These are phyloP conservation scores for Morinoia aosen DNA, from an alignment of 2,888 invertebrate species.

Conservation along the genomic window DNA sequence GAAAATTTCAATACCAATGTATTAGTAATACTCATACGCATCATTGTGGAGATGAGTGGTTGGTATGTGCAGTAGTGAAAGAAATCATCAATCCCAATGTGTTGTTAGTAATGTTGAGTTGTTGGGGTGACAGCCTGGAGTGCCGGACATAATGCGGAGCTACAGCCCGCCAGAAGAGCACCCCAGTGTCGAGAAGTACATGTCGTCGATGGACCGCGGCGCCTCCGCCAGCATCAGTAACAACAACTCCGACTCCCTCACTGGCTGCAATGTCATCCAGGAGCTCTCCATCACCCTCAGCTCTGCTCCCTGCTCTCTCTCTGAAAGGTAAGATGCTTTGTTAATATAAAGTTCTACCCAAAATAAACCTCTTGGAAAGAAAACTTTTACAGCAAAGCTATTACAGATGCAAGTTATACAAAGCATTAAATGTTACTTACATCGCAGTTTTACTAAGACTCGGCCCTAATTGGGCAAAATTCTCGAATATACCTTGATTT, in stretches of 20 bases:
- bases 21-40: background rate
- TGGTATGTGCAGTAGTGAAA: background rate
- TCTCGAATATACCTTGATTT: no score
- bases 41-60: background rate
- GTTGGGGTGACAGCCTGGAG: background rate
- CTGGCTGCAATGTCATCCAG: conserved; percentile 92
- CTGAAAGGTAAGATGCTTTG: conserved; percentile 79
- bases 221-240: conserved; percentile 36
- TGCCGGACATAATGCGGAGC: background rate
- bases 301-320: conserved; percentile 80
- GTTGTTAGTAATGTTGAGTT: background rate
- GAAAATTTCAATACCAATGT: background rate
- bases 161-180: background rate
- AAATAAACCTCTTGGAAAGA: conserved; percentile 10
- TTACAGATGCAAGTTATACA: no score
- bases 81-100: background rate
- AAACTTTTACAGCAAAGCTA: no score
- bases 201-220: conserved; percentile 7
- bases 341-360: conserved; percentile 69
- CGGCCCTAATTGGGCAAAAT: no score
- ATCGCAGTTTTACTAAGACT: no score
- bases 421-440: no score
- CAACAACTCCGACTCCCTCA: conserved; percentile 69
- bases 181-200: conserved; percentile 29
- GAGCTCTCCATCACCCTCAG: conserved; percentile 91